Conservation (phyloP, 2,888 invertebrate genomes). For the Scaptomyza tumidula region DNA sequence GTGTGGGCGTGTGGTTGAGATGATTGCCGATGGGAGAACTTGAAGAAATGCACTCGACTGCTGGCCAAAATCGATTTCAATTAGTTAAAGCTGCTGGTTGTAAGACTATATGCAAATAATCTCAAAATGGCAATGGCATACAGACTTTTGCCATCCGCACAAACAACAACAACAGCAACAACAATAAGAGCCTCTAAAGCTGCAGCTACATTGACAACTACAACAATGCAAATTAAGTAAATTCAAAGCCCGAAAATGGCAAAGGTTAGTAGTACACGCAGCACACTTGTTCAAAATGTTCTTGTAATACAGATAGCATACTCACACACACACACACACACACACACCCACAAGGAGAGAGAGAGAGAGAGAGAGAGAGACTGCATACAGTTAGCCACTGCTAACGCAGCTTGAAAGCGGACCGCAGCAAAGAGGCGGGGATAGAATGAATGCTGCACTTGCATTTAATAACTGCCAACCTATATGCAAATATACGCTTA, state of each 20-base stretch:
- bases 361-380: too few relatives aligned
- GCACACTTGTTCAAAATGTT: slow-evolving; percentile 55
- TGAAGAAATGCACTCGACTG: slow-evolving; percentile 26
- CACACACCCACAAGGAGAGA: neutral
- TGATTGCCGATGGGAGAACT: slow-evolving; percentile 49
- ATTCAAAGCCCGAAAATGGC: slow-evolving; percentile 69
- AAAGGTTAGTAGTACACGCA: slow-evolving; percentile 68
- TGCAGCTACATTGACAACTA: slow-evolving; percentile 40
- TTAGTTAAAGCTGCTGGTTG: slow-evolving; percentile 64
- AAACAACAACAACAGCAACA: neutral
- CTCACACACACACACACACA: slow-evolving; percentile 16
- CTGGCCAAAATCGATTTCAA: slow-evolving; percentile 70
- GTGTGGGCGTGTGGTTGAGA: slow-evolving; percentile 38
- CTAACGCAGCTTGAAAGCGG: slow-evolving; percentile 22
- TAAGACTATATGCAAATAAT: slow-evolving; percentile 56
- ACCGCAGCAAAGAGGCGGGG: slow-evolving; percentile 6
- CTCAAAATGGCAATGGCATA: slow-evolving; percentile 53
- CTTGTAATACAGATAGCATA: slow-evolving; percentile 58
- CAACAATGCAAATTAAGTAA: slow-evolving; percentile 73
- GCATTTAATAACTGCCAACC: slow-evolving; percentile 65
- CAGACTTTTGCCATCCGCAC: slow-evolving; percentile 4
- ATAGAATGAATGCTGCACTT: slow-evolving; percentile 51
- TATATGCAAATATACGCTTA: slow-evolving; percentile 18
- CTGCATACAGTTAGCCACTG: slow-evolving; percentile 12
- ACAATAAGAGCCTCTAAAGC: too few relatives aligned